Evolutionary conservation across 1,140 invertebrate genomes (phyloP), one percentile per base, ranked within the genome.

Genomic region (Nebria ingens): DNA sequence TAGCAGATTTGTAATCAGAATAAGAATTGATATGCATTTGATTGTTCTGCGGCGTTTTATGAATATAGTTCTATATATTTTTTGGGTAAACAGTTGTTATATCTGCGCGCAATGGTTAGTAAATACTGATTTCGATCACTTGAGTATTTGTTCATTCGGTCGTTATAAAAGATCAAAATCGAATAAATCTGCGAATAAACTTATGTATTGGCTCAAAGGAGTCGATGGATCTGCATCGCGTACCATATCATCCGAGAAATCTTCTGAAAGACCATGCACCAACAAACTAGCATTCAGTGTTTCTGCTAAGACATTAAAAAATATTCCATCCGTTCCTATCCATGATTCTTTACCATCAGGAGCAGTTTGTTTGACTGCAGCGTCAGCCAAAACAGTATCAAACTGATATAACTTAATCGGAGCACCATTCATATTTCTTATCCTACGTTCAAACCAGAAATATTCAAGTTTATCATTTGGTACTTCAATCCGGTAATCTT

Each of bases 381-480:
- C 40, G 9, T 45, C 17, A 29, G 13, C 4, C 3, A 45, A 4
- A 9, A 34, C n/a, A 17, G 3, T 11, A 17, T 45, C 40, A 11
- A 45, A 45, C 6, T 45, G 40, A 17, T 45, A 45, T 45, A 45
- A 17, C 17, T 45, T 45, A 12, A 45, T 45, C 9, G 40, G 40
- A 45, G 9, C 9, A 45, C 40, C 40, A 45, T 45, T 45, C 40
- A 45, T 45, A 17, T 45, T 45, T 45, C 6, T 45, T 12, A 45
- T 45, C 15, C 17, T 45, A n/a, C 40, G 40, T 12, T 45, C 15
- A 45, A 45, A 45, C 40, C 40, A 45, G 4, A 11, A 17, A 12
- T 17, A 4, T 4, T 17, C 17, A 11, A 9, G 15, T 12, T 45
- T 17, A 12, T 45, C 15, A 12, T 9, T 17, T 12, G 15, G 17